phyloP scores from a whole-genome alignment of 2,113 vertebrate genomes.

The Casuarius casuarius region DNA sequence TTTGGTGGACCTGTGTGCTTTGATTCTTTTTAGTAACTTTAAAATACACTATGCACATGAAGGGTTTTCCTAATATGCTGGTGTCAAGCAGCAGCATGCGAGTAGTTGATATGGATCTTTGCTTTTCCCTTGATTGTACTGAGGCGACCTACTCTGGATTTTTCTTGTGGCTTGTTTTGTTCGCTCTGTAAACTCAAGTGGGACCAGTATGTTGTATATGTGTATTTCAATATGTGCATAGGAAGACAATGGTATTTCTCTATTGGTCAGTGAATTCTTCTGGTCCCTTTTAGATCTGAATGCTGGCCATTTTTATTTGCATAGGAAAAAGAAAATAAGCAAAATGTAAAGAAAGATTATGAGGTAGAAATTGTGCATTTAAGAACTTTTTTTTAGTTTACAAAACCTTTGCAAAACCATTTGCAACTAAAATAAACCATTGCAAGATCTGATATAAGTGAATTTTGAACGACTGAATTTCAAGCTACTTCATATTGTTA shows the following conservation, averaged over 20 bases:
- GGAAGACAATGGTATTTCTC: background rate
- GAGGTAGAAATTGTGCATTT: background rate
- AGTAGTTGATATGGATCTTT: background rate
- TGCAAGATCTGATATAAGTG: background rate
- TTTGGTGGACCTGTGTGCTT: background rate
- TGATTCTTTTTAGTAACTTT: background rate
- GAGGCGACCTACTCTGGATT: background rate
- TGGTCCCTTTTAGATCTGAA: background rate
- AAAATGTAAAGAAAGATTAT: background rate
- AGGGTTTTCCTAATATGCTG: too few relatives aligned
- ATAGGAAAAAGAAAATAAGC: background rate
- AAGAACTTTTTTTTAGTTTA: background rate
- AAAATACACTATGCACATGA: background rate
- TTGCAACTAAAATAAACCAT: background rate
- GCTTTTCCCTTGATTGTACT: background rate
- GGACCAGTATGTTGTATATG: background rate
- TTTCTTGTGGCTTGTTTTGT: background rate
- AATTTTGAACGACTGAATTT: background rate
- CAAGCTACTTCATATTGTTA: background rate
- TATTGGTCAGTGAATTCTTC: background rate
- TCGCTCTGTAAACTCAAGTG: background rate
- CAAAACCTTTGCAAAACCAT: background rate
- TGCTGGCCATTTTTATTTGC: background rate
- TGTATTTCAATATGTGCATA: background rate
- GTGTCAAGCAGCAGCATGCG: background rate